Percentiles rank a stretch among this genome's conserved stretches.
These are phyloP conservation scores for Machimus atricapillus DNA, from an alignment of 2,888 invertebrate genomes.

Conservation along the genomic window DNA sequence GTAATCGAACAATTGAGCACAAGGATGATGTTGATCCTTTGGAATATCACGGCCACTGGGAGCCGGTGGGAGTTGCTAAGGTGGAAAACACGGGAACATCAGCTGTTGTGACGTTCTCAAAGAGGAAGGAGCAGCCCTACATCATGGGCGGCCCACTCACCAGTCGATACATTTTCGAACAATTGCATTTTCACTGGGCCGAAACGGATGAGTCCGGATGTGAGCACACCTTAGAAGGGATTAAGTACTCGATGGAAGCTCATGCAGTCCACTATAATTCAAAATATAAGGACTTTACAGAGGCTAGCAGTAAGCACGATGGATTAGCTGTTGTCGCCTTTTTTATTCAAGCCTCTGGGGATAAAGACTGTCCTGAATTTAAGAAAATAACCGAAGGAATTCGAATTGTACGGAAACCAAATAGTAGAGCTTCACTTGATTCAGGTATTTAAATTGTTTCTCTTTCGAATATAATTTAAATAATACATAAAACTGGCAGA, in stretches of 20 bases:
- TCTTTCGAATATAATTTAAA: background rate
- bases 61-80: slow-evolving; percentile 60
- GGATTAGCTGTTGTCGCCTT: slow-evolving; percentile 76
- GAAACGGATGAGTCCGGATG: slow-evolving; percentile 78
- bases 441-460: slow-evolving; percentile 54
- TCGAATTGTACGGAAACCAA: slow-evolving; percentile 59
- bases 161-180: slow-evolving; percentile 74
- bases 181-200: slow-evolving; percentile 85
- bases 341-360: slow-evolving; percentile 68
- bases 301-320: slow-evolving; percentile 72
- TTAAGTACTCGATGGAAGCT: slow-evolving; percentile 77
- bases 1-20: slow-evolving; percentile 61
- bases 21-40: slow-evolving; percentile 61
- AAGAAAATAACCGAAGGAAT: slow-evolving; percentile 67
- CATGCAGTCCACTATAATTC: slow-evolving; percentile 81
- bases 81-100: slow-evolving; percentile 62
- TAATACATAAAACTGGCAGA: slow-evolving; percentile 60
- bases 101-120: slow-evolving; percentile 70
- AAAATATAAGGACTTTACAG: slow-evolving; percentile 71
- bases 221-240: slow-evolving; percentile 79
- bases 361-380: slow-evolving; percentile 68
- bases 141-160: slow-evolving; percentile 71
- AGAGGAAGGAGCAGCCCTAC: slow-evolving; percentile 66
- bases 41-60: slow-evolving; percentile 63
- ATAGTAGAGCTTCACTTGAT: slow-evolving; percentile 59